Percentiles rank a stretch among this genome's conserved stretches.
Conservation (phyloP, 2,888 invertebrate species). For the Eupithecia dodoneata region DNA sequence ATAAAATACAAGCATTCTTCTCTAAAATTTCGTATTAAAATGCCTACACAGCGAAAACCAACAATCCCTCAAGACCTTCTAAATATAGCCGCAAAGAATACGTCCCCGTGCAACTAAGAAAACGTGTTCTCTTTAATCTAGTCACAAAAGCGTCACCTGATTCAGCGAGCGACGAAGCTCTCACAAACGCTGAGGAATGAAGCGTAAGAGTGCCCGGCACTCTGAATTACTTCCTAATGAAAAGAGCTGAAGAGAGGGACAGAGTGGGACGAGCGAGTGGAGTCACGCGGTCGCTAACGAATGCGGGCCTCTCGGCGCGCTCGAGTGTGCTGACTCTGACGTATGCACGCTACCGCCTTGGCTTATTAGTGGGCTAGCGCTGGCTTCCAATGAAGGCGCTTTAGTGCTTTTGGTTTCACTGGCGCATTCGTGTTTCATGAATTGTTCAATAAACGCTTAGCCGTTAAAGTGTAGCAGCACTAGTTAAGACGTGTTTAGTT, state of each 20-base stretch:
- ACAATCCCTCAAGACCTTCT: slow-evolving; percentile 60
- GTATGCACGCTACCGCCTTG: slow-evolving; percentile 52
- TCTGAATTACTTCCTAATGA: slow-evolving; percentile 84
- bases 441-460: slow-evolving; percentile 5
- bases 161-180: slow-evolving; percentile 73
- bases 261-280: slow-evolving; percentile 64
- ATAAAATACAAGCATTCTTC: not conserved
- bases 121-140: slow-evolving; percentile 81
- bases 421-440: slow-evolving; percentile 12
- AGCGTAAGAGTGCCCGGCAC: slow-evolving; percentile 80
- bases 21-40: slow-evolving; percentile 17
- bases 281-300: slow-evolving; percentile 81
- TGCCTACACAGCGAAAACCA: slow-evolving; percentile 34
- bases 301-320: slow-evolving; percentile 71
- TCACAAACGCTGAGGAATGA: slow-evolving; percentile 80
- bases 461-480: not conserved
- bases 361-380: slow-evolving; percentile 57
- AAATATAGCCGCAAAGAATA: slow-evolving; percentile 75
- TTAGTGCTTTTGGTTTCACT: slow-evolving; percentile 21
- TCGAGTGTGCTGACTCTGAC: slow-evolving; percentile 62
- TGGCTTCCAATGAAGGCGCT: slow-evolving; percentile 24
- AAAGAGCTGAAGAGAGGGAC: slow-evolving; percentile 79
- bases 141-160: slow-evolving; percentile 83
- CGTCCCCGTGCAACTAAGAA: slow-evolving; percentile 66
- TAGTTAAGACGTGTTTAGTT: not conserved